Conservation (phyloP, 2,888 invertebrate genomes). For the Chromoteleia sp. region DNA sequence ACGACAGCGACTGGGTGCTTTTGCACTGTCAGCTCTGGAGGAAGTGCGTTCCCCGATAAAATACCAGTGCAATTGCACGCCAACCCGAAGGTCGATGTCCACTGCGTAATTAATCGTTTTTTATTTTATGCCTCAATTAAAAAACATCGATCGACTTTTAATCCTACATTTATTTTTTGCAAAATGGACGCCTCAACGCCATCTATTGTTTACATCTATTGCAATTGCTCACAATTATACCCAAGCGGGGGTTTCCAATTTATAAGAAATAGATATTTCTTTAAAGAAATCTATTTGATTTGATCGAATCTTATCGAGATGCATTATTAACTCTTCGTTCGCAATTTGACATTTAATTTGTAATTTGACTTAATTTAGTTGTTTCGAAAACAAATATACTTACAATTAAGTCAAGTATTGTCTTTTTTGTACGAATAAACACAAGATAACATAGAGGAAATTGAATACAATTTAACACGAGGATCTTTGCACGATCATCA, state of each 20-base stretch:
- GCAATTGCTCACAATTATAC: background rate
- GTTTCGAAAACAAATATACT: too few relatives aligned
- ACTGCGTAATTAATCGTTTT: slow-evolving; percentile 29
- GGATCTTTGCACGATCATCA: too few relatives aligned
- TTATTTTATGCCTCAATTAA: slow-evolving; percentile 24
- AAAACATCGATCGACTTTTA: slow-evolving; percentile 24
- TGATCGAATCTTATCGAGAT: too few relatives aligned
- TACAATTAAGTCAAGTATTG: too few relatives aligned
- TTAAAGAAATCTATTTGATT: background rate
- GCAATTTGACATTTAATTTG: too few relatives aligned
- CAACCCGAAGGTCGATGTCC: slow-evolving; percentile 34
- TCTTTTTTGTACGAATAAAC: too few relatives aligned
- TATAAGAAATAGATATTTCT: background rate
- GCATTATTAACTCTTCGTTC: too few relatives aligned
- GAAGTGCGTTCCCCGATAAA: slow-evolving; percentile 28
- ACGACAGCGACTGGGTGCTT: slow-evolving; percentile 13
- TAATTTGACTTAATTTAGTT: too few relatives aligned
- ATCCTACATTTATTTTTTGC: slow-evolving; percentile 25
- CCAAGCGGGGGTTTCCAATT: background rate
- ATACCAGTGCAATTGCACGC: slow-evolving; percentile 13
- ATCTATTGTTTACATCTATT: slow-evolving; percentile 20
- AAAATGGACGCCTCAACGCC: background rate
- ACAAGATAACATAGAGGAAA: too few relatives aligned
- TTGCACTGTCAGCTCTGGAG: slow-evolving; percentile 13
- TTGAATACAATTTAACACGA: too few relatives aligned